Evolutionary conservation across 2,888 invertebrate species (phyloP).

Genomic region (Enchytraeus crypticus): DNA sequence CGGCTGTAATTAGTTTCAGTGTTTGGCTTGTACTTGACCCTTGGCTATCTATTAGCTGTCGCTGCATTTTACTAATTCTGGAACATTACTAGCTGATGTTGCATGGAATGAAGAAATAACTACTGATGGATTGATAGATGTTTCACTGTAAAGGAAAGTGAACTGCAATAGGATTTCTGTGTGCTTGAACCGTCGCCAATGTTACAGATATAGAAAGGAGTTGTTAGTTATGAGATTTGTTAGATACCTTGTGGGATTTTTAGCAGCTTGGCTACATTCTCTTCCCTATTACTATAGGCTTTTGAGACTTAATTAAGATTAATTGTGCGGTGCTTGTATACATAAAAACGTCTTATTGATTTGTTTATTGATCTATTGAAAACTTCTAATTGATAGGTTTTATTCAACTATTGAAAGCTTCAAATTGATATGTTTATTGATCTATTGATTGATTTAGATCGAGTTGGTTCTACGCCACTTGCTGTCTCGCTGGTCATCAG

Average conservation of each 20-base stretch:
- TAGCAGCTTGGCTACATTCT: too few relatives aligned
- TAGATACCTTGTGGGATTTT: too few relatives aligned
- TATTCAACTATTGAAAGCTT: neutral
- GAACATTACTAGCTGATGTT: neutral
- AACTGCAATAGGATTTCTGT: too few relatives aligned
- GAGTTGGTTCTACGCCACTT: constrained; percentile 88
- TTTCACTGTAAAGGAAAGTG: too few relatives aligned
- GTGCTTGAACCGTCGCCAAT: too few relatives aligned
- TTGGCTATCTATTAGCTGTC: neutral
- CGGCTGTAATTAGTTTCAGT: neutral
- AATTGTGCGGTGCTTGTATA: too few relatives aligned
- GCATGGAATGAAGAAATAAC: neutral
- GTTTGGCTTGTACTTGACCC: neutral
- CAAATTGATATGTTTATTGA: neutral
- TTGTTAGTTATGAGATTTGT: too few relatives aligned
- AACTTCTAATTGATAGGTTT: neutral
- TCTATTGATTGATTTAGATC: constrained; percentile 56
- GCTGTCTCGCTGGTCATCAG: constrained; percentile 88
- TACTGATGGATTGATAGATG: too few relatives aligned
- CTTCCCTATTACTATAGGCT: too few relatives aligned
- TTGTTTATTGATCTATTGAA: neutral
- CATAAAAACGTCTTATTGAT: neutral
- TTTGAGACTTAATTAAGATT: too few relatives aligned
- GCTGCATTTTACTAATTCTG: neutral
- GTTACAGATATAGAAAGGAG: too few relatives aligned